These are phyloP conservation scores for Folsomia candida DNA, from an alignment of 2,888 invertebrate genomes.

Conservation along the genomic window DNA sequence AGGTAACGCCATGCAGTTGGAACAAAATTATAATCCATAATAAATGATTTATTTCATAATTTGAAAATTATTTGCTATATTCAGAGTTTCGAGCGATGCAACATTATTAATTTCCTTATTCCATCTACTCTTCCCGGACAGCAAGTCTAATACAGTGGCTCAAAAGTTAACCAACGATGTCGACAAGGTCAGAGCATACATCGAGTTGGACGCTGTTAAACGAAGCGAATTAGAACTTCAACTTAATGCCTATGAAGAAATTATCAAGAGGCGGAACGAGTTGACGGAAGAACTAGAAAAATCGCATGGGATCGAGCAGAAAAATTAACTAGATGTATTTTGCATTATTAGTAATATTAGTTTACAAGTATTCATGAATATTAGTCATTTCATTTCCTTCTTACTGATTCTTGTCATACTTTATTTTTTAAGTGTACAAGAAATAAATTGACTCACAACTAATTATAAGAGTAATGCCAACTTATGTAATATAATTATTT, in stretches of 20 bases:
- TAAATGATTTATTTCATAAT: neutral
- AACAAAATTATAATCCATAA: slow-evolving; percentile 35
- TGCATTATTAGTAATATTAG: neutral
- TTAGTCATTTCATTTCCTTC: neutral
- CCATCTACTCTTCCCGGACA: slow-evolving; percentile 40
- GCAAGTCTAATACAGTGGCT: slow-evolving; percentile 25
- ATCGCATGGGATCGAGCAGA: slow-evolving; percentile 62
- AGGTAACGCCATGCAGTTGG: too few relatives aligned
- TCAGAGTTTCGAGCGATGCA: slow-evolving; percentile 36
- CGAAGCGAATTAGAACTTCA: slow-evolving; percentile 69
- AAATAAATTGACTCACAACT: too few relatives aligned
- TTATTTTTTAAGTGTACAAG: too few relatives aligned
- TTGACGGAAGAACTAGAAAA: slow-evolving; percentile 64
- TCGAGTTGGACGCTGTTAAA: slow-evolving; percentile 63
- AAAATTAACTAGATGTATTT: neutral
- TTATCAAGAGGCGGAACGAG: slow-evolving; percentile 62
- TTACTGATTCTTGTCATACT: neutral
- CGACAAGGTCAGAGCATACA: slow-evolving; percentile 50
- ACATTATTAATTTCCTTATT: slow-evolving; percentile 38
- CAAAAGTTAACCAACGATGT: slow-evolving; percentile 7
- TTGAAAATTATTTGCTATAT: too few relatives aligned
- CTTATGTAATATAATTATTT: too few relatives aligned
- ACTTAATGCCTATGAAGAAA: slow-evolving; percentile 68
- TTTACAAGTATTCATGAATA: neutral
- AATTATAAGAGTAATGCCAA: too few relatives aligned